These are phyloP conservation scores for Tarsius wallacei DNA, from an alignment of 2,797 vertebrate genomes.

Conservation along the genomic window DNA sequence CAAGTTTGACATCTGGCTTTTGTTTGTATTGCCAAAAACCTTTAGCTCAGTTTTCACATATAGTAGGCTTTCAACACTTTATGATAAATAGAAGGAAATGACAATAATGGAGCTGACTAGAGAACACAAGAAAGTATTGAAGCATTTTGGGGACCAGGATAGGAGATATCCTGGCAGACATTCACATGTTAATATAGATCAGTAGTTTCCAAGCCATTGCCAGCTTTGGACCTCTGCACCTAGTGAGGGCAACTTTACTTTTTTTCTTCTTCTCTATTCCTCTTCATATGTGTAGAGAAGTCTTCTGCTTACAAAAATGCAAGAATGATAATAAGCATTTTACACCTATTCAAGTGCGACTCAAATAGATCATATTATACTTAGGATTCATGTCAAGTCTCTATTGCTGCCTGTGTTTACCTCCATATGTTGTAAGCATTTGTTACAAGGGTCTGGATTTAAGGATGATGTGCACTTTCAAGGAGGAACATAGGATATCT, in stretches of 20 bases:
- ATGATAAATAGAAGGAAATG: not conserved
- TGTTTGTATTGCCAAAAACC: not conserved
- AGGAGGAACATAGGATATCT: not conserved
- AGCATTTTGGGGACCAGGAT: not conserved
- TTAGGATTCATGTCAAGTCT: not conserved
- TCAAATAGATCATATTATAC: not conserved
- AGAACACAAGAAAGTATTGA: not conserved
- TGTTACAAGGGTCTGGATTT: not conserved
- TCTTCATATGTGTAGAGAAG: not conserved
- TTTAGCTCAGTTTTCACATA: not conserved
- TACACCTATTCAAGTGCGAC: not conserved
- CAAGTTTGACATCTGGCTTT: not conserved
- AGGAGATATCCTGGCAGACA: not conserved
- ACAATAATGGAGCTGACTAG: not conserved
- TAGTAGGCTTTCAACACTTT: not conserved
- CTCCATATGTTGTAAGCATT: not conserved
- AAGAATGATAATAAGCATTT: not conserved
- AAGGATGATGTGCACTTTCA: not conserved
- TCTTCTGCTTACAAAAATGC: not conserved
- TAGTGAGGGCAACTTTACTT: not conserved
- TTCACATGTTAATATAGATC: not conserved
- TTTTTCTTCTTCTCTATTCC: not conserved
- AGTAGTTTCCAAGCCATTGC: not conserved
- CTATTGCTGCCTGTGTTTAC: not conserved
- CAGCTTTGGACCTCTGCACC: accelerated